These are phyloP conservation scores for Pardalotus punctatus DNA, from an alignment of 2,113 vertebrate species.

Conservation along the genomic window DNA sequence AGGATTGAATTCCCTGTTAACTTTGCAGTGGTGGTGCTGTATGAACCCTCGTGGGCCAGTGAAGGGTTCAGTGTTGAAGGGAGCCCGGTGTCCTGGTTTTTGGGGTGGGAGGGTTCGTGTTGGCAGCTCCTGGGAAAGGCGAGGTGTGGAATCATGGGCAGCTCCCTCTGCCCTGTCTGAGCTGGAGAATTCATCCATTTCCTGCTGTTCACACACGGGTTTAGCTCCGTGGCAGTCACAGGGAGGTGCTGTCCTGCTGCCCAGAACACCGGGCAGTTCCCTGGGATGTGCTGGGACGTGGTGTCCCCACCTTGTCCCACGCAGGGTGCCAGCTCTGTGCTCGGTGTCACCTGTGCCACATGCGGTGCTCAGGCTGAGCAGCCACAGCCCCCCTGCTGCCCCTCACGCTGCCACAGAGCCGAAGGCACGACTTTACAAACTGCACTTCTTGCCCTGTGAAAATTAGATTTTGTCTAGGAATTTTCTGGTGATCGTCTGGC, in stretches of 20 bases:
- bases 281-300: rapidly evolving
- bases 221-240: background rate
- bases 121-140: background rate
- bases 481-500: background rate
- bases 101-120: no score
- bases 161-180: background rate
- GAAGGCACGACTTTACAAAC: background rate
- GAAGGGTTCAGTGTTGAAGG: background rate
- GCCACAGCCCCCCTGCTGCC: background rate
- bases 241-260: background rate
- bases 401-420: background rate
- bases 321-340: background rate
- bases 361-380: background rate
- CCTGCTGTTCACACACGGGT: rapidly evolving
- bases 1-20: background rate
- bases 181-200: background rate
- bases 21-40: background rate
- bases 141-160: background rate
- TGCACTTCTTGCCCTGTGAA: background rate
- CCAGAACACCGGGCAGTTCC: background rate
- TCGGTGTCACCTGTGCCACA: no score
- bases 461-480: background rate
- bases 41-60: no score
- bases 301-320: background rate
- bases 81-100: background rate